Evolutionary conservation across 2,113 vertebrate species (phyloP).

Genomic region (Macrotus californicus): DNA sequence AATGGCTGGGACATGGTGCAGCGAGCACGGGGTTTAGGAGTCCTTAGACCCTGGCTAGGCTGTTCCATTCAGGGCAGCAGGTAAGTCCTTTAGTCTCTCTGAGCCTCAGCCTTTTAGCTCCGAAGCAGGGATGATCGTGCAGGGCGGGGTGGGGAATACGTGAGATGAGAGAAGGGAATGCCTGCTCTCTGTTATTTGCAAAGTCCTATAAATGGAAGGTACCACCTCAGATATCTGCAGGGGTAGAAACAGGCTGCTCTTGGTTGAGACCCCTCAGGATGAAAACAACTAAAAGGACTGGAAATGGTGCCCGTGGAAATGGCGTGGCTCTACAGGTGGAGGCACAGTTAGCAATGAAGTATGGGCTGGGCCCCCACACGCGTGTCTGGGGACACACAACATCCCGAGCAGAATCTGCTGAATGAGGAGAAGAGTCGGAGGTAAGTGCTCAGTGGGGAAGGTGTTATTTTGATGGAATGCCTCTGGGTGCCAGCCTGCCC

Average conservation of each 20-base stretch:
- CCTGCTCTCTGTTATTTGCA: neutral
- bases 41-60: neutral
- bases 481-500: neutral
- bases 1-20: neutral
- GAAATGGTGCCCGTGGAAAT: neutral
- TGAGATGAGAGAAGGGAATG: neutral
- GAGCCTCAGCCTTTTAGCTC: neutral
- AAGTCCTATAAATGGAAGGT: accelerated
- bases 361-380: neutral
- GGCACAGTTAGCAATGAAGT: neutral
- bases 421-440: neutral
- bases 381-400: neutral
- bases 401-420: neutral
- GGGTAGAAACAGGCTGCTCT: neutral
- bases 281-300: neutral
- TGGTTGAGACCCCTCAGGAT: neutral
- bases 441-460: neutral
- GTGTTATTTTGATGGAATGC: neutral
- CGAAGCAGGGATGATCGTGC: neutral
- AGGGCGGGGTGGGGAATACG: neutral
- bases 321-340: neutral
- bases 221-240: neutral
- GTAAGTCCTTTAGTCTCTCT: neutral
- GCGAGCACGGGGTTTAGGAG: neutral
- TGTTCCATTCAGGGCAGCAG: neutral